Evolutionary conservation across 1,140 invertebrate genomes (phyloP).

Genomic region (Heterodera carotae): DNA sequence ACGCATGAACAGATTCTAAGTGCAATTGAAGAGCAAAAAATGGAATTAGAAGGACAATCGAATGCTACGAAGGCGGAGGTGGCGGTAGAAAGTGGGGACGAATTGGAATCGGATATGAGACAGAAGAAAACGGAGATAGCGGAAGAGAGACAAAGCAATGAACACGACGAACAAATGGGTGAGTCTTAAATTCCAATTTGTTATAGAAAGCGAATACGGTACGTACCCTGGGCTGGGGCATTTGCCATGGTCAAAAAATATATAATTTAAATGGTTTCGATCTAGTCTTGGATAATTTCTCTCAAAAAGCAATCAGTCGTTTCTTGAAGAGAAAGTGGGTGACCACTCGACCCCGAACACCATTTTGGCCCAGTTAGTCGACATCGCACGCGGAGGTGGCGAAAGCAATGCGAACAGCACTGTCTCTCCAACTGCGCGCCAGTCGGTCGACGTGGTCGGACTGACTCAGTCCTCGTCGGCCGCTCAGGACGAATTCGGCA

Average conservation of each 20-base stretch:
- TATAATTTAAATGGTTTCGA: too few species aligned
- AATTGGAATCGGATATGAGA: neutral
- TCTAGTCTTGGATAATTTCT: too few species aligned
- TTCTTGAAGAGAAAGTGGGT: slow-evolving; percentile 12
- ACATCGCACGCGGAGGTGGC: slow-evolving; percentile 14
- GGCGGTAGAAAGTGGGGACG: neutral
- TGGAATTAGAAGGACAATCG: slow-evolving; percentile 8
- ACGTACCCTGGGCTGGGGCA: too few species aligned
- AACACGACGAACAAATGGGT: neutral
- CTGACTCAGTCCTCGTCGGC: neutral
- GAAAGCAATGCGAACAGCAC: slow-evolving; percentile 5
- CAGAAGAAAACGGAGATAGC: neutral
- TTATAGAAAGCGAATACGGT: too few species aligned
- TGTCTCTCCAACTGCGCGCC: neutral
- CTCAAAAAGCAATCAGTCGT: too few species aligned
- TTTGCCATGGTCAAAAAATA: too few species aligned
- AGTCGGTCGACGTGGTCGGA: neutral
- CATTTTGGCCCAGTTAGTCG: slow-evolving; percentile 27
- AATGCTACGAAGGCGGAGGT: neutral
- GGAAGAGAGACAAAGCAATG: neutral
- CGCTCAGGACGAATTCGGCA: neutral
- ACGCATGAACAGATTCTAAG: neutral
- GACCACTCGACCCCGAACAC: slow-evolving; percentile 17
- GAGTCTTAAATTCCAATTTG: too few species aligned
- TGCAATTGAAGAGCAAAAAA: slow-evolving; percentile 11